These are phyloP conservation scores for Zootermopsis nevadensis DNA, from an alignment of 2,888 invertebrate species.

Conservation along the genomic window DNA sequence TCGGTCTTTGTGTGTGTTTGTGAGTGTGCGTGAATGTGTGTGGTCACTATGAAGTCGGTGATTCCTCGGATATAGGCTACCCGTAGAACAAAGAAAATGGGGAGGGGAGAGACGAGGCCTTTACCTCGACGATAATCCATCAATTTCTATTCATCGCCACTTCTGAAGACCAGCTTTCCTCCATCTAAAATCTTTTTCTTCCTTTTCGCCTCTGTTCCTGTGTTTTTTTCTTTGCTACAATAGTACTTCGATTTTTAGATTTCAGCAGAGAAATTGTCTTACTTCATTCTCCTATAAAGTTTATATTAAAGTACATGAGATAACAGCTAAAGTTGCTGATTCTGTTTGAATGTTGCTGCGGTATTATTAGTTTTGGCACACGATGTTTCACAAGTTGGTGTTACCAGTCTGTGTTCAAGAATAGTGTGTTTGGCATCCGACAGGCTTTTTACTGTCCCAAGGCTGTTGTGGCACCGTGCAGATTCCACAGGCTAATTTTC, in stretches of 20 bases:
- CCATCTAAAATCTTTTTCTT: conserved; percentile 12
- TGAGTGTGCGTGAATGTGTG: neutral
- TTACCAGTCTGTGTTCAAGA: no score
- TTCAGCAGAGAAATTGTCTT: conserved; percentile 6
- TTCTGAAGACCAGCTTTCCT: conserved; percentile 23
- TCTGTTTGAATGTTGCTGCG: conserved; percentile 6
- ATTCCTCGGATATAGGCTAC: neutral
- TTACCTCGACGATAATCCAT: conserved; percentile 21
- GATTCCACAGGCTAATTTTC: no score
- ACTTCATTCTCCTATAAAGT: conserved; percentile 3
- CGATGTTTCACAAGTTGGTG: neutral
- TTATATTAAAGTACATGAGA: conserved; percentile 24
- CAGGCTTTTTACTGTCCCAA: no score
- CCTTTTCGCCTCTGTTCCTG: neutral
- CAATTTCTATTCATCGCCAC: conserved; percentile 42
- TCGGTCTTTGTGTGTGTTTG: neutral
- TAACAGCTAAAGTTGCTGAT: conserved; percentile 8
- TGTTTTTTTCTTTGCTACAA: neutral
- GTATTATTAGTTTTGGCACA: neutral
- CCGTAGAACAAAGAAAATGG: conserved; percentile 19
- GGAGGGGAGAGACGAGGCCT: neutral
- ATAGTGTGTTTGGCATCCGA: no score
- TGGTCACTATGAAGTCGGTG: neutral
- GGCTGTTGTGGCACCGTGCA: no score
- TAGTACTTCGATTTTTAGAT: conserved; percentile 18